A percentile compares a stretch with the other conserved stretches of the same genome.
Evolutionary conservation across 2,797 vertebrate genomes (phyloP).

Genomic region (Strix occidentalis): DNA sequence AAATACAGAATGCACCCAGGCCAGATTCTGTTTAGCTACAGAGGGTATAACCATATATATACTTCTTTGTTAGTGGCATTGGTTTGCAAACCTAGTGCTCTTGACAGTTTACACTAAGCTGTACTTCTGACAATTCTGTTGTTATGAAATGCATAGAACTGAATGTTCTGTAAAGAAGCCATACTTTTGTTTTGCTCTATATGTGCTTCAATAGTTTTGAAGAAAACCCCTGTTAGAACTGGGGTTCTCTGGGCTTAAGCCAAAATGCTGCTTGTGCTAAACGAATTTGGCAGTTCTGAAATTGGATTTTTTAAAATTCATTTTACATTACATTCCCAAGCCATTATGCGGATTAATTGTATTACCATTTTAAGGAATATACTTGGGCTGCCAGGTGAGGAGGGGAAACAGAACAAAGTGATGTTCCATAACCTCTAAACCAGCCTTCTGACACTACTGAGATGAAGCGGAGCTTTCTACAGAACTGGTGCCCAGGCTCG

Average conservation of each 20-base stretch:
- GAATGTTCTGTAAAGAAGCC: neutral
- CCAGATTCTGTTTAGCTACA: neutral
- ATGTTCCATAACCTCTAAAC: neutral
- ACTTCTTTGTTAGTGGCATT: neutral
- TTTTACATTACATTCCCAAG: constrained; percentile 43
- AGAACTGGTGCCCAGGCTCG: neutral
- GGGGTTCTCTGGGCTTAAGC: neutral
- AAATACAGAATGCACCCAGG: neutral
- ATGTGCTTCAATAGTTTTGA: neutral
- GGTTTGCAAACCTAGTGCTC: neutral
- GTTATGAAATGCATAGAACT: neutral
- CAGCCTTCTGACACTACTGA: constrained; percentile 10
- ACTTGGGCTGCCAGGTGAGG: constrained; percentile 1
- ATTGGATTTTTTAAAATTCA: constrained; percentile 22
- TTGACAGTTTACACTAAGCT: neutral
- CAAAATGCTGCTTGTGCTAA: neutral
- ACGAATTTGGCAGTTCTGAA: constrained; percentile 43
- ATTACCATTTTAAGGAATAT: constrained; percentile 50
- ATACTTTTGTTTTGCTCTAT: neutral
- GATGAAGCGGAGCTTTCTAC: neutral
- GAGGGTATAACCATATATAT: neutral
- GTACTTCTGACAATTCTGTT: neutral
- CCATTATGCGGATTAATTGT: constrained; percentile 23
- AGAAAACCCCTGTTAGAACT: neutral
- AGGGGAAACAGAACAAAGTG: constrained; percentile 50